phyloP scores from a whole-genome alignment of 2,888 invertebrate genomes.

The Orthonychiurus folsomi region DNA sequence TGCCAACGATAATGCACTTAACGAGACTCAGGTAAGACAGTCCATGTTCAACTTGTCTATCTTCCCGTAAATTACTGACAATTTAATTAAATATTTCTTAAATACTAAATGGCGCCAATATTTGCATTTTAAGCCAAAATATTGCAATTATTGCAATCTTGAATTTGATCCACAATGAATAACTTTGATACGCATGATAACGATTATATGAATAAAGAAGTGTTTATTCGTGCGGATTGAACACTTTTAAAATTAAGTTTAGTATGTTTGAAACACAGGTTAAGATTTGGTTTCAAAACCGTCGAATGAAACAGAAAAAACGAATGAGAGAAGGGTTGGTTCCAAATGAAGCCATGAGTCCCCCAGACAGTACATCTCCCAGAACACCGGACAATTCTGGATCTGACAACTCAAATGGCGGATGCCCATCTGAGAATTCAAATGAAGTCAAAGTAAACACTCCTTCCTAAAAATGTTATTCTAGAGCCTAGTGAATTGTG shows the following conservation, averaged over 20 bases:
- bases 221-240: conserved; percentile 13
- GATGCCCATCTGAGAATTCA: conserved; percentile 32
- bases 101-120: too few species aligned
- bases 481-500: too few species aligned
- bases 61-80: too few species aligned
- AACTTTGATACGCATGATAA: too few species aligned
- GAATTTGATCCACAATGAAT: too few species aligned
- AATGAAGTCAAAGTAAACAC: conserved; percentile 30
- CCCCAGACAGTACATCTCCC: conserved; percentile 46
- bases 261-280: conserved; percentile 48
- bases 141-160: too few species aligned
- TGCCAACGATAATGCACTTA: conserved; percentile 87
- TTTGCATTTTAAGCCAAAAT: too few species aligned
- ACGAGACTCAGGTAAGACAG: conserved; percentile 82
- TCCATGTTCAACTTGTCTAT: too few species aligned
- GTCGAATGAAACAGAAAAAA: conserved; percentile 97
- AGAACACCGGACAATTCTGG: conserved; percentile 42
- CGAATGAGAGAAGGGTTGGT: conserved; percentile 86
- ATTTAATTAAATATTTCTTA: too few species aligned
- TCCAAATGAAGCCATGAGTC: conserved; percentile 51
- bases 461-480: too few species aligned
- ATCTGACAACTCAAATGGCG: conserved; percentile 37
- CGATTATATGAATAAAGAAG: too few species aligned
- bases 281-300: conserved; percentile 98
- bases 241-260: conserved; percentile 8